A percentile compares a stretch with the other conserved stretches of the same genome.
These are phyloP conservation scores for Baryphthengus martii DNA, from an alignment of 2,113 vertebrate genomes.

Conservation along the genomic window DNA sequence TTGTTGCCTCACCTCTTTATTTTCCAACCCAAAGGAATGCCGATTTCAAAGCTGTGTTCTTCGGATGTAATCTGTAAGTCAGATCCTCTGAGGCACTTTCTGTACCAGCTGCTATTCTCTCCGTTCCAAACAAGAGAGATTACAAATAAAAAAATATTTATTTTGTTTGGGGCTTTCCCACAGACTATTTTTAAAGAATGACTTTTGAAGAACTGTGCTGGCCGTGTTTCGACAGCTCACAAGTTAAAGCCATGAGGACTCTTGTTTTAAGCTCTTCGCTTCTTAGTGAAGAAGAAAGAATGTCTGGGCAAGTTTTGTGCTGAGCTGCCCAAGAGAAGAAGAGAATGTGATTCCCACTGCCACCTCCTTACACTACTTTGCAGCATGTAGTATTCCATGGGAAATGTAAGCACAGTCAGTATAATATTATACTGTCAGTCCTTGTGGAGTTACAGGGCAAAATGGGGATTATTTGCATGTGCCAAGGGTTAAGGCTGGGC, in stretches of 20 bases:
- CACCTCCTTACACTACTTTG: background rate
- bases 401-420: background rate
- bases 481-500: no score
- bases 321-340: background rate
- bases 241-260: constrained; percentile 7
- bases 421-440: background rate
- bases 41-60: constrained; percentile 6
- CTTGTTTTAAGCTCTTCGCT: background rate
- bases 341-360: background rate
- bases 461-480: background rate
- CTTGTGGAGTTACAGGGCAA: background rate
- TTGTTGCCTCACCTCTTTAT: constrained; percentile 6
- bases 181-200: constrained; percentile 68
- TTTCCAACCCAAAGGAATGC: background rate
- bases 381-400: background rate
- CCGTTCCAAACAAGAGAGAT: constrained; percentile 45
- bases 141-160: constrained; percentile 61
- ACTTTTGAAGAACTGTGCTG: constrained; percentile 52
- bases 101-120: constrained; percentile 35
- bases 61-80: background rate
- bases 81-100: constrained; percentile 39
- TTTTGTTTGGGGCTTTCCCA: constrained; percentile 67
- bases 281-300: background rate
- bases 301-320: background rate
- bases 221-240: background rate